These are phyloP conservation scores for Palaemon carinicauda DNA, from an alignment of 1,140 invertebrate genomes.

Conservation along the genomic window DNA sequence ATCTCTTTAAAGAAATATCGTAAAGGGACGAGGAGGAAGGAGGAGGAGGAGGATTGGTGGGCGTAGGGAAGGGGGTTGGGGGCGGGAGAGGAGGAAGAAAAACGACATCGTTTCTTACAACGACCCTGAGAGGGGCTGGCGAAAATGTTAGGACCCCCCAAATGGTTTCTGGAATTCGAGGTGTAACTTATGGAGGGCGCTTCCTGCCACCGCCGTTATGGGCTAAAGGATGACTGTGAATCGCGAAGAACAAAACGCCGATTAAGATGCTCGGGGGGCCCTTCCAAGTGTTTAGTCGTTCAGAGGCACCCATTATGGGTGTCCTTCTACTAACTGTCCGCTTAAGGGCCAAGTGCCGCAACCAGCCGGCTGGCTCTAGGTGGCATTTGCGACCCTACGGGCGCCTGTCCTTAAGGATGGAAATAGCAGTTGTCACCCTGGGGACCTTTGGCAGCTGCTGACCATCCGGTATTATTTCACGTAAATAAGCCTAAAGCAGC, in stretches of 20 bases:
- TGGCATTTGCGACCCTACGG: background rate
- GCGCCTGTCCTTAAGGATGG: background rate
- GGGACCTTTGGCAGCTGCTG: no score
- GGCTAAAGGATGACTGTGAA: constrained; percentile 26
- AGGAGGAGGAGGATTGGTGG: background rate
- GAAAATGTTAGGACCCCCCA: no score
- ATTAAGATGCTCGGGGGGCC: constrained; percentile 28
- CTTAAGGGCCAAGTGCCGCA: background rate
- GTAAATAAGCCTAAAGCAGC: constrained; percentile 39
- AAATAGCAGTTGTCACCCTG: background rate
- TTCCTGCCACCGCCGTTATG: background rate
- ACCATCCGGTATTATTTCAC: background rate
- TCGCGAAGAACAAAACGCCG: constrained; percentile 33
- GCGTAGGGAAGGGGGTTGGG: background rate
- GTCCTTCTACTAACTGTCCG: background rate
- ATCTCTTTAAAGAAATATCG: background rate
- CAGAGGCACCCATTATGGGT: constrained; percentile 14
- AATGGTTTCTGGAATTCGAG: no score
- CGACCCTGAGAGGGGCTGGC: no score
- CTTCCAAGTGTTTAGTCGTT: background rate
- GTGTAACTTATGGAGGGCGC: background rate
- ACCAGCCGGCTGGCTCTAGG: background rate
- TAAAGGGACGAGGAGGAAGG: background rate
- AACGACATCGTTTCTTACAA: background rate
- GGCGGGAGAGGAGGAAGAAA: background rate